Conservation (phyloP, 2,888 invertebrate species). For the Heliothis peltigera region DNA sequence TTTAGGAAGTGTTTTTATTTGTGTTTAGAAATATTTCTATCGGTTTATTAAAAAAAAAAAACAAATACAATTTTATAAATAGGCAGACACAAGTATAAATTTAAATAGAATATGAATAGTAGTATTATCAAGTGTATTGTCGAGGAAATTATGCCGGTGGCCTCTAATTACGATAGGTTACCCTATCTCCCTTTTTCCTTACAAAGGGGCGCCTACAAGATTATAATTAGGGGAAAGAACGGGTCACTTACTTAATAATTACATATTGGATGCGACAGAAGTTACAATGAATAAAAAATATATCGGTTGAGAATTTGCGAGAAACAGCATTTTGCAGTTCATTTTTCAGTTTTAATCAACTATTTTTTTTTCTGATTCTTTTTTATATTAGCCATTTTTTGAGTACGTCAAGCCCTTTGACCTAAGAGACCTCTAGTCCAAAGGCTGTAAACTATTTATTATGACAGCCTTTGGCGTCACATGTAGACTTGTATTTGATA, state of each 20-base stretch:
- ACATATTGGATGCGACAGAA: constrained; percentile 18
- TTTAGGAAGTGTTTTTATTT: too few relatives aligned
- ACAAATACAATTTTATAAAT: too few relatives aligned
- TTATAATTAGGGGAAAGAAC: constrained; percentile 48
- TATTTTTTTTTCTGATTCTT: constrained; percentile 14
- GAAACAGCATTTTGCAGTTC: constrained; percentile 19
- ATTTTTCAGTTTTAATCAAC: constrained; percentile 35
- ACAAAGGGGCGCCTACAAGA: constrained; percentile 29
- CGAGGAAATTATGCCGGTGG: constrained; percentile 12
- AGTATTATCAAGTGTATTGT: too few relatives aligned
- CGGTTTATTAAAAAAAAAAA: too few relatives aligned
- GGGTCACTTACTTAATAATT: constrained; percentile 35
- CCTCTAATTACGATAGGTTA: constrained; percentile 47
- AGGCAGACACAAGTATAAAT: constrained; percentile 7
- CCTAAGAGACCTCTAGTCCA: constrained; percentile 33
- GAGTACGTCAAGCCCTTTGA: constrained; percentile 25
- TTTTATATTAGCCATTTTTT: constrained; percentile 39
- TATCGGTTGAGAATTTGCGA: constrained; percentile 18
- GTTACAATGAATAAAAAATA: constrained; percentile 14
- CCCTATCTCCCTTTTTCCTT: constrained; percentile 28
- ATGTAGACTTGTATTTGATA: constrained; percentile 9
- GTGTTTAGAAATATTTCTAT: not conserved
- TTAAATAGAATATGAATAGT: constrained; percentile 7
- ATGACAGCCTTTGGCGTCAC: constrained; percentile 36
- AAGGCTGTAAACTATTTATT: constrained; percentile 46